Percentiles rank a stretch among this genome's conserved stretches.
Conservation (phyloP, 2,797 vertebrate genomes). For the Spondyliosoma cantharus region DNA sequence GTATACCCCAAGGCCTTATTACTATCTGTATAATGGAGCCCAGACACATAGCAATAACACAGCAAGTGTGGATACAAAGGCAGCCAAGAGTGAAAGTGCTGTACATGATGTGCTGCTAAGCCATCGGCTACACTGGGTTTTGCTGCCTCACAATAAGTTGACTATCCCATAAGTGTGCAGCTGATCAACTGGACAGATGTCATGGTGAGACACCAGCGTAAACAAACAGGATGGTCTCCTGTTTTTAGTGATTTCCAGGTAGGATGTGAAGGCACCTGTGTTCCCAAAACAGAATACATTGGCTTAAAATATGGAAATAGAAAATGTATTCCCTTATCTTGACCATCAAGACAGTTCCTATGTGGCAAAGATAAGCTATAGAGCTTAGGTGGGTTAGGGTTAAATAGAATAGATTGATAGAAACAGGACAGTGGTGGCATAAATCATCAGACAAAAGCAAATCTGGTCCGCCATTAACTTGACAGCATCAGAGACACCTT, state of each 20-base stretch:
- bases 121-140: not conserved
- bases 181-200: constrained; percentile 13
- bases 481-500: not conserved
- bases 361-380: not conserved
- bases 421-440: not conserved
- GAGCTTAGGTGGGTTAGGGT: no score
- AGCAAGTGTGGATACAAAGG: not conserved
- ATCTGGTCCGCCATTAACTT: not conserved
- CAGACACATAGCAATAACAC: constrained; percentile 6
- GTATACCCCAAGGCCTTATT: constrained; percentile 11
- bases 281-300: not conserved
- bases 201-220: constrained; percentile 20
- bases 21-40: constrained; percentile 3
- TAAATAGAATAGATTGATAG: not conserved
- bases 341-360: not conserved
- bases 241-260: constrained; percentile 7
- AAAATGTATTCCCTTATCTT: not conserved
- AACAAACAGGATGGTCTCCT: not conserved
- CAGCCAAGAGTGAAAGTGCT: not conserved
- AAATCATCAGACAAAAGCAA: not conserved
- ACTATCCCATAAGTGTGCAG: constrained; percentile 21
- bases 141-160: constrained; percentile 1
- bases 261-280: not conserved
- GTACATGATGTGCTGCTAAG: constrained; percentile 7
- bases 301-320: no score